Conservation (phyloP, 2,888 invertebrate genomes). For the Drosophila ustulata region DNA sequence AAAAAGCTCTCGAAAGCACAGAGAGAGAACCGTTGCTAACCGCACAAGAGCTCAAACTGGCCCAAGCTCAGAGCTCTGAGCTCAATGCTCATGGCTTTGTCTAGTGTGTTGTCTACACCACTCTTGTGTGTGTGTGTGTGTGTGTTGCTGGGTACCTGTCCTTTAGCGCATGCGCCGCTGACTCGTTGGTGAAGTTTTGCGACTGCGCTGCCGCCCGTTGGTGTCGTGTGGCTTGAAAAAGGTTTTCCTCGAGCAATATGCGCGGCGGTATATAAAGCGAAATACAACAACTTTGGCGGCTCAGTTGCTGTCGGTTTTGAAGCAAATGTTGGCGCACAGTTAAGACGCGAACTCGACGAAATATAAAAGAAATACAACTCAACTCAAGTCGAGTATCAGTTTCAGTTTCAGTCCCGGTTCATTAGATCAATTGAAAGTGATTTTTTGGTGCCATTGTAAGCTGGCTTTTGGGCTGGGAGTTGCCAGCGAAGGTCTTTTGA, state of each 20-base stretch:
- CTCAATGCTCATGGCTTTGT: slow-evolving; percentile 30
- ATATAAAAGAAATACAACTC: slow-evolving; percentile 17
- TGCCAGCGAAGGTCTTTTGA: slow-evolving; percentile 75
- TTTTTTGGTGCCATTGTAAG: slow-evolving; percentile 58
- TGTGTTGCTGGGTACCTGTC: slow-evolving; percentile 21
- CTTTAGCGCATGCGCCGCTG: slow-evolving; percentile 36
- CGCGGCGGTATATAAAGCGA: slow-evolving; percentile 74
- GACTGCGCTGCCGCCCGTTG: slow-evolving; percentile 29
- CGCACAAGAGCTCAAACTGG: slow-evolving; percentile 42
- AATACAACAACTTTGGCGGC: slow-evolving; percentile 79
- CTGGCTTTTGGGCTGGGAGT: slow-evolving; percentile 65
- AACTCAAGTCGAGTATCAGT: slow-evolving; percentile 32
- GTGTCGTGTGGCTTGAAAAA: slow-evolving; percentile 65
- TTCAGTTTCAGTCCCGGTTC: slow-evolving; percentile 64
- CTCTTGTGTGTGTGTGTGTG: slow-evolving; percentile 11
- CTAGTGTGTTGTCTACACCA: slow-evolving; percentile 4
- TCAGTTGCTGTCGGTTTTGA: slow-evolving; percentile 77
- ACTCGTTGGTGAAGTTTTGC: slow-evolving; percentile 73
- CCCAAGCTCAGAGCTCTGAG: slow-evolving; percentile 37
- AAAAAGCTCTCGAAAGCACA: slow-evolving; percentile 62
- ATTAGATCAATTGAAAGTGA: slow-evolving; percentile 78
- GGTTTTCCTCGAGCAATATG: slow-evolving; percentile 69
- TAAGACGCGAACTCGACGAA: slow-evolving; percentile 45
- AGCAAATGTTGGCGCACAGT: slow-evolving; percentile 68
- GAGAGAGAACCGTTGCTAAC: slow-evolving; percentile 49